phyloP scores from a whole-genome alignment of 2,797 vertebrate species.

The Xenops minutus region DNA sequence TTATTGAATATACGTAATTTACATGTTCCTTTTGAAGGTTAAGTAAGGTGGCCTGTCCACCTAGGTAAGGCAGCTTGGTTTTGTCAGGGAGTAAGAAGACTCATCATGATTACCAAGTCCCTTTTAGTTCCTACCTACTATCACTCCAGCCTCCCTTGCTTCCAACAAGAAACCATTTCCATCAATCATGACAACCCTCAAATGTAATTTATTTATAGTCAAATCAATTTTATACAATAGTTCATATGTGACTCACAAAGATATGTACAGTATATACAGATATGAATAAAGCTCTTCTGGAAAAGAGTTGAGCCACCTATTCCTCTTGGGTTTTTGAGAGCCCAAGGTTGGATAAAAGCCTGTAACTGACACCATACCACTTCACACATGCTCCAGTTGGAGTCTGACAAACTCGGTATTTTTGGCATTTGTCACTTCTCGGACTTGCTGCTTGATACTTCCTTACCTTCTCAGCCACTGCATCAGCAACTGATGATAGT shows the following conservation, averaged over 20 bases:
- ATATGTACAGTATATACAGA: not conserved
- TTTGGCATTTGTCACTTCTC: not conserved
- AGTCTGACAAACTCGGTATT: fast-evolving
- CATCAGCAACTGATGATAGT: not conserved
- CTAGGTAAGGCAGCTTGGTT: not conserved
- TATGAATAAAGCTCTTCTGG: not conserved
- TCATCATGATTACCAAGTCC: not conserved
- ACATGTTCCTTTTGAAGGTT: not conserved
- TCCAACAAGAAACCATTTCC: not conserved
- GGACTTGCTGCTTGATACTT: not conserved
- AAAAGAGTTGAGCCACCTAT: not conserved
- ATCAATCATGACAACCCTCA: not conserved
- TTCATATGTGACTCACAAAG: not conserved
- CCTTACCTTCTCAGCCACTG: not conserved
- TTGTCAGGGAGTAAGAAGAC: not conserved
- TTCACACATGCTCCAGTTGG: not conserved
- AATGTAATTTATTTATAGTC: not conserved
- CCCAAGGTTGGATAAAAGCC: not conserved
- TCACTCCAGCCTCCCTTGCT: not conserved
- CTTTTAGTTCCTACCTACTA: not conserved
- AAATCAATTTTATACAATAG: not conserved
- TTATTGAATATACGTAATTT: not conserved
- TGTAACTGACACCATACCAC: not conserved
- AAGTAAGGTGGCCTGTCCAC: not conserved
- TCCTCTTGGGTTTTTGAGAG: not conserved